Base-by-base conservation (phyloP, 2,797 vertebrate species). In the Sphaeramia orbicularis region DNA sequence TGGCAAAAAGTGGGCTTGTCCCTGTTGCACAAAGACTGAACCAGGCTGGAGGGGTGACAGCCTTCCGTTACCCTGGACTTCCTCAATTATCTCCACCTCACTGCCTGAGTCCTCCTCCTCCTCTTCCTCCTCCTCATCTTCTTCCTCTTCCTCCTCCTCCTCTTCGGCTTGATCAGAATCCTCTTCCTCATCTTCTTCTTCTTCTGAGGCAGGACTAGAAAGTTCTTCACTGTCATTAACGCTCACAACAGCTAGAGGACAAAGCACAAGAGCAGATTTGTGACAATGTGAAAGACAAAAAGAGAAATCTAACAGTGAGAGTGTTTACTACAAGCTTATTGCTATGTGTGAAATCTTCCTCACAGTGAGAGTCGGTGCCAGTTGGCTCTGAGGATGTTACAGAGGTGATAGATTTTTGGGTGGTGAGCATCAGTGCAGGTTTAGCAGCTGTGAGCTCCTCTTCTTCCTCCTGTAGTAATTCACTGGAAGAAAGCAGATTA, bases 21-120 rank as follows among this genome's bases (percentile, higher is more conserved):
- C 76, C 19, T 85, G 73, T 36, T 89, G 83, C 32, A 81, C 41
- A 56, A 91, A 85, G 5, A 51, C 72, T 35, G 91, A 66, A 62
- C 51, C 63, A n/a, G 83, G 57, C 1, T 85, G 86, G 18, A 87
- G 82, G 32, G 73, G 81, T n/a, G 87, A 88, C 36, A 86, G 71
- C 18, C 89, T 89, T 65, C 91, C 86, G 14, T 91, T 91, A 40
- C 91, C 94, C 64, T 93, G 81, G 24, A 94, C 86, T 71, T 95
- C 92, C 66, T 95, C 91, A 65, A 92, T 91, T 51, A 94, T 91
- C 78, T 94, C 91, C 81, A 94, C 93, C 74, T 95, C 94, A 76
- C 86, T 88, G 30, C 93, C 93, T 9, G 63, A 81, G 69, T 95
- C 94, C 43, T 92, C 68, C 9, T 86, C 64, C 8, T 82, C 86